Percentiles rank a stretch among this genome's conserved stretches.
phyloP scores from a whole-genome alignment of 2,888 invertebrate genomes.

The Brachyopa scutellaris region DNA sequence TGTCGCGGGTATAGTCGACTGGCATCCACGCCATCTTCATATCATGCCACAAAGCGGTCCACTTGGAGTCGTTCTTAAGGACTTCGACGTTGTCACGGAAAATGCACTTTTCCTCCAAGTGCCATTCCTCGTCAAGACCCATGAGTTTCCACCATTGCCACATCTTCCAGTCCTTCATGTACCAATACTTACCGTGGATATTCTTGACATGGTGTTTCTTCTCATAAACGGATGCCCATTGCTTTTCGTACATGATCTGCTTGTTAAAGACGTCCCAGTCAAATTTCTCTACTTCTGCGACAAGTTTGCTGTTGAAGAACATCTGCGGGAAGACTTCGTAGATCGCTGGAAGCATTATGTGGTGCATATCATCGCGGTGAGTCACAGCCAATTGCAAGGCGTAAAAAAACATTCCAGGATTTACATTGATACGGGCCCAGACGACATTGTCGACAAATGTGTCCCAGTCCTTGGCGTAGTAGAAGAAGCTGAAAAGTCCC shows the following conservation, averaged over 20 bases:
- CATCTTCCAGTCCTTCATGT: conserved; percentile 76
- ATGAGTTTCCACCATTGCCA: conserved; percentile 80
- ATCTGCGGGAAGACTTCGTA: conserved; percentile 89
- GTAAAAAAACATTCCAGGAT: conserved; percentile 87
- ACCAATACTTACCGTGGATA: neutral
- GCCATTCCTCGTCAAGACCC: conserved; percentile 77
- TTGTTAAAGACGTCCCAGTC: conserved; percentile 82
- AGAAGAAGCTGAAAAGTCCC: conserved; percentile 86
- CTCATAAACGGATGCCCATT: conserved; percentile 81
- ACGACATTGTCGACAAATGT: conserved; percentile 87
- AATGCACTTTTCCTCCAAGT: conserved; percentile 75
- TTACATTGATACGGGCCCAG: conserved; percentile 86
- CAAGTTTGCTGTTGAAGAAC: conserved; percentile 87
- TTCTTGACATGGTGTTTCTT: conserved; percentile 70
- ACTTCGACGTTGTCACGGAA: conserved; percentile 76
- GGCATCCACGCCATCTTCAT: conserved; percentile 78
- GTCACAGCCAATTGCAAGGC: conserved; percentile 85
- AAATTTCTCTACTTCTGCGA: conserved; percentile 85
- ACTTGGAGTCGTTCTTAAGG: conserved; percentile 75
- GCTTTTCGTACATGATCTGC: conserved; percentile 81
- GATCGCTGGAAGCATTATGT: conserved; percentile 86
- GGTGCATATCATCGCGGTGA: conserved; percentile 85
- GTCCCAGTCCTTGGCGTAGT: conserved; percentile 87
- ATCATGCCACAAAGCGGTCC: conserved; percentile 75
- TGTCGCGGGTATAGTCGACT: conserved; percentile 85